Base-by-base conservation (phyloP, 2,113 vertebrate species). In the Ursus arctos region DNA sequence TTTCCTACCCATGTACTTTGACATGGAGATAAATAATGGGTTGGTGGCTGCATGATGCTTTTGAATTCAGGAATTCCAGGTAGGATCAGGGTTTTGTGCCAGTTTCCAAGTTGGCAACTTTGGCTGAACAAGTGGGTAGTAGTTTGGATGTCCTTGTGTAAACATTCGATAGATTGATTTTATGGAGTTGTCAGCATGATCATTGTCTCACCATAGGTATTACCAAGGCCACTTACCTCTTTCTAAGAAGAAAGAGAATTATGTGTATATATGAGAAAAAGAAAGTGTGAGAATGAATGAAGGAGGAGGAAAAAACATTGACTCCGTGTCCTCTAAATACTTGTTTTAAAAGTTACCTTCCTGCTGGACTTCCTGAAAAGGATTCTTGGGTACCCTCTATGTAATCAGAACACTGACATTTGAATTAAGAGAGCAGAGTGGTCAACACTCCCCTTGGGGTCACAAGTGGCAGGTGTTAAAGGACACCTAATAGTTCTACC, bases 11-110 rank as follows among this genome's bases (percentile, higher is more conserved):
- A 19, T 40, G 21, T 33, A 8, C 51, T 80, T 69, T 65, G 59
- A 79, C 57, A 31, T 90, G 53, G 33, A 86, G 84, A 19, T 95
- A 47, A 92, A 69, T 53, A 72, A 49, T 18, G 36, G 65, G 10
- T 16, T 53, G 24, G 15, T 57, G 31, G 71, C 47, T 93, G 49
- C 19, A n/a, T 13, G 9, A 33, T 51, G 87, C 71, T 69, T 87
- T 31, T 94, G 84, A 79, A 81, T 55, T 94, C 69, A 85, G 87
- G 61, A 88, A 91, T 92, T 81, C 33, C 63, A 61, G 71, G 79
- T 76, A 74, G 83, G 7, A 83, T 67, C 0, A 1, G n/a, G 31
- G 57, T 91, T 53, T 81, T 57, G 61, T 92, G 93, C 69, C n/a
- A 77, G 2, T 81, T 53, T 92, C 92, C 63, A 84, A 5, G 16